Evolutionary conservation across 35 echinoderm and acorn worm genomes (phyloP), one percentile per base, ranked within the genome.

Genomic region (Patiria miniata): DNA sequence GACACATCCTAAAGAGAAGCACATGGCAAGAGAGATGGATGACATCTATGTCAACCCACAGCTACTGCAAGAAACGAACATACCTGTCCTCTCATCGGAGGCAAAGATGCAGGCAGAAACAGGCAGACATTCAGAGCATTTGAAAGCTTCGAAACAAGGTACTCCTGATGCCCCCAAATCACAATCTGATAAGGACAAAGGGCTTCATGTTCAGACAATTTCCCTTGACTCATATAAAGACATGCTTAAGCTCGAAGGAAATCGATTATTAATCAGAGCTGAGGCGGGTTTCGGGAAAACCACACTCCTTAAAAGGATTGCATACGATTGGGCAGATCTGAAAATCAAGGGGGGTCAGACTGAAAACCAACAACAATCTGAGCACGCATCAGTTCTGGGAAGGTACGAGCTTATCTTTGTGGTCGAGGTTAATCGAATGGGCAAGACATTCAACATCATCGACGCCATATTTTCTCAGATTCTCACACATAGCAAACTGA

Each of bases 161-260:
- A 12, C 12, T 47, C 42, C 4, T 4, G 42, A 47, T 47, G 42
- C 12, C 12, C 12, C 42, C 42, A 6, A 4, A 47, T 12, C 42
- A 47, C 4, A 12, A 47, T 47, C 42, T 47, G 42, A 47, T 6
- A 47, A 47, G 42, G 42, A 47, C 4, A 47, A 6, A 4, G 12
- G 12, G 42, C 4, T 47, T 47, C 42, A 6, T 47, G 42, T 47
- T 12, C 42, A 68, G 8, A 68, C 15, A 23, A 68, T 68, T 23
- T 1, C 60, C 28, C 37, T 83, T 12, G 7, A 57, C 36, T 83
- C 81, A 32, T 83, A 83, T 32, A 22, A 57, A 83, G 81, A 83
- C 6, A 36, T 83, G 37, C 36, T 83, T 3, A 58, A 33, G 16
- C 16, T 83, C 29, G 28, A 26, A 8, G 26, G 5, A 14, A 57